Evolutionary conservation across 2,113 vertebrate genomes (phyloP).

Genomic region (Peromyscus polionotus): DNA sequence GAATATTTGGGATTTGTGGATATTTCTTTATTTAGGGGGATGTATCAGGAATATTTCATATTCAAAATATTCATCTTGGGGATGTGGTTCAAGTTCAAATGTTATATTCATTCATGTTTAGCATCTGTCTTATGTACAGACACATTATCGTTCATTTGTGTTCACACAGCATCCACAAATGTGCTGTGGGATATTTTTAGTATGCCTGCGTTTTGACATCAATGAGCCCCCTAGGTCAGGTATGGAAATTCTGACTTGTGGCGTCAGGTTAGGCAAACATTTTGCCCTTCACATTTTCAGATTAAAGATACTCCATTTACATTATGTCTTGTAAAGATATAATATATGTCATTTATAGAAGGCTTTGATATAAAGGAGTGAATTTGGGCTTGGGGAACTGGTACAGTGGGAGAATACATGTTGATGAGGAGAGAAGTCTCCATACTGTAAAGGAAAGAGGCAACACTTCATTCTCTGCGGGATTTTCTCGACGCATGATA

Average conservation of each 20-base stretch:
- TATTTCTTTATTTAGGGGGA: neutral
- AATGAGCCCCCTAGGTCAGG: neutral
- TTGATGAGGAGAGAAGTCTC: rapidly evolving
- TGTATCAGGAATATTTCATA: neutral
- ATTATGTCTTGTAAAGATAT: neutral
- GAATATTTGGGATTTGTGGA: neutral
- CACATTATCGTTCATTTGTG: neutral
- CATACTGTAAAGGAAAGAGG: neutral
- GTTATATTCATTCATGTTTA: neutral
- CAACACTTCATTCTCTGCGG: neutral
- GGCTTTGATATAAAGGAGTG: neutral
- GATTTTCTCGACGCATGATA: neutral
- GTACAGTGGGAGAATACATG: neutral
- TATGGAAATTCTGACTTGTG: neutral
- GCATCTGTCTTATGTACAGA: neutral
- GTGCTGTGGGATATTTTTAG: neutral
- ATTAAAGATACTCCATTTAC: neutral
- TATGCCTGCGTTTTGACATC: neutral
- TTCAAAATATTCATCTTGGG: neutral
- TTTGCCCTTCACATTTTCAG: neutral
- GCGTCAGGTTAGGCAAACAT: neutral
- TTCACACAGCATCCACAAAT: neutral
- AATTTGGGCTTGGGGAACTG: neutral
- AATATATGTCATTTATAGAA: neutral
- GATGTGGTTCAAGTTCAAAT: neutral